Percentiles rank a stretch among this genome's conserved stretches.
phyloP scores from a whole-genome alignment of 2,113 vertebrate species.

The Leptobrachium ailaonicum region DNA sequence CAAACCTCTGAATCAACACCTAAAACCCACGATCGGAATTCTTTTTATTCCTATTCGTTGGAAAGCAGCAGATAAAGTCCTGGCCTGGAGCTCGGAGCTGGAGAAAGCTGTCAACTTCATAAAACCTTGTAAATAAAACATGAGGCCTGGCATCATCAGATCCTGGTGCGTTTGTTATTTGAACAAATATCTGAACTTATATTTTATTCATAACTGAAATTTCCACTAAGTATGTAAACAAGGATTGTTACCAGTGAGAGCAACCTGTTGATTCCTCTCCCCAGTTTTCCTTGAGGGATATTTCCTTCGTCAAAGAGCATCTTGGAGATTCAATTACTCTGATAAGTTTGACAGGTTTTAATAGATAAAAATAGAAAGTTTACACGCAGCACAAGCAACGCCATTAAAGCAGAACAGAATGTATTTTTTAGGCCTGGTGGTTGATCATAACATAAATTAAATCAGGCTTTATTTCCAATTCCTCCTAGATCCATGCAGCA shows the following conservation, averaged over 20 bases:
- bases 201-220: conserved; percentile 35
- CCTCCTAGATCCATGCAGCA: too few species aligned
- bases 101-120: background rate
- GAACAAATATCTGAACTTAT: conserved; percentile 34
- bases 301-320: too few species aligned
- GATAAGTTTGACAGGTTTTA: too few species aligned
- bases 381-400: too few species aligned
- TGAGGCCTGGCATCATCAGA: conserved; percentile 8
- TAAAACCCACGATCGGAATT: background rate
- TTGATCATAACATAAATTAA: too few species aligned
- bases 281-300: background rate
- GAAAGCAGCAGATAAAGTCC: conserved; percentile 6
- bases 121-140: conserved; percentile 31
- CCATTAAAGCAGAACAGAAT: too few species aligned
- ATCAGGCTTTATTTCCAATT: too few species aligned
- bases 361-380: too few species aligned
- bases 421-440: too few species aligned
- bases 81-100: background rate
- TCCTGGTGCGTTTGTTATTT: conserved; percentile 25
- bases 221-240: conserved; percentile 22
- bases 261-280: conserved; percentile 27
- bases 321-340: too few species aligned
- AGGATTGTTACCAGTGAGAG: background rate
- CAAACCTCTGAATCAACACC: background rate
- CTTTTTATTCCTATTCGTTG: background rate